These are phyloP conservation scores for Anarhynchus alexandrinus DNA, from an alignment of 2,113 vertebrate genomes.

Conservation along the genomic window DNA sequence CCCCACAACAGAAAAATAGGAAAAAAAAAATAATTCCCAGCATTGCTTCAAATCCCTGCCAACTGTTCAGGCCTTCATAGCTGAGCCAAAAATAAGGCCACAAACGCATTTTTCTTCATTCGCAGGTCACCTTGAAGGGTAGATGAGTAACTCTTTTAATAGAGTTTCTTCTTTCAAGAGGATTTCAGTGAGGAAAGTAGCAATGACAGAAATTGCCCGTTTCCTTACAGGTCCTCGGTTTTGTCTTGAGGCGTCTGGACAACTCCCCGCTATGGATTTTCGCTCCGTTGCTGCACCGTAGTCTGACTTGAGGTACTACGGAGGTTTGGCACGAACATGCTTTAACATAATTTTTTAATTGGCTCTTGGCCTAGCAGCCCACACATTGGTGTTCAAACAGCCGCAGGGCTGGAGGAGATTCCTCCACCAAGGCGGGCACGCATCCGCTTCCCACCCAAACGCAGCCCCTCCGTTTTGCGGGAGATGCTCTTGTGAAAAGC, in stretches of 20 bases:
- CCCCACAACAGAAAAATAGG: background rate
- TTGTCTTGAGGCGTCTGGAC: background rate
- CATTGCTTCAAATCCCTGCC: background rate
- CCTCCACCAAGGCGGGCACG: background rate
- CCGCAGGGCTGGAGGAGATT: background rate
- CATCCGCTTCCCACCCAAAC: accelerated
- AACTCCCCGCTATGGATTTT: background rate
- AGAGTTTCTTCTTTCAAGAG: background rate
- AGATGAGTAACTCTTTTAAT: background rate
- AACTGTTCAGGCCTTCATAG: background rate
- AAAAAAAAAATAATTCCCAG: background rate
- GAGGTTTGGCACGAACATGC: background rate
- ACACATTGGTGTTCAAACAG: background rate
- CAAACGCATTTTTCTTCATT: constrained; percentile 7
- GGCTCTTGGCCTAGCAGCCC: background rate
- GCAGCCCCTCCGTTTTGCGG: accelerated
- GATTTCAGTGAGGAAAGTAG: background rate
- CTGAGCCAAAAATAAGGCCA: constrained; percentile 21
- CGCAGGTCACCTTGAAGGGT: constrained; percentile 22
- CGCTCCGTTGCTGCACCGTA: accelerated
- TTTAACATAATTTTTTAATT: background rate
- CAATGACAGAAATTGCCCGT: background rate
- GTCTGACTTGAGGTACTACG: background rate
- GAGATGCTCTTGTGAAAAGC: background rate
- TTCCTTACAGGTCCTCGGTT: background rate